Percentiles rank a stretch among this genome's conserved stretches.
These are phyloP conservation scores for Vanacampus margaritifer DNA, from an alignment of 2,113 vertebrate genomes.

Conservation along the genomic window DNA sequence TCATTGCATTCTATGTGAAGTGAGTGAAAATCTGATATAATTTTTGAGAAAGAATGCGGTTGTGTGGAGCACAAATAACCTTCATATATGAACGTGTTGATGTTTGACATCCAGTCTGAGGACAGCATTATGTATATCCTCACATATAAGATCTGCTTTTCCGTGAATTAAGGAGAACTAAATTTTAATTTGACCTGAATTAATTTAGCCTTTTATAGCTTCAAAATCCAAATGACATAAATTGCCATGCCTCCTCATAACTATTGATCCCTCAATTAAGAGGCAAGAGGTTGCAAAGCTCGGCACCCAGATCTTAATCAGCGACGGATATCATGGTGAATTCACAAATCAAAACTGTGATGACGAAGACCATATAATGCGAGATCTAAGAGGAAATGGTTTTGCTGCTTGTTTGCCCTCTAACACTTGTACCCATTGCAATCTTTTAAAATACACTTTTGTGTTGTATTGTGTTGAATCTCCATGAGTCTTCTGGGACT, in stretches of 20 bases:
- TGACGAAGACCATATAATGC: not conserved
- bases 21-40: not conserved
- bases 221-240: slow-evolving; percentile 46
- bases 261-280: slow-evolving; percentile 48
- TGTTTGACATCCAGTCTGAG: slow-evolving; percentile 14
- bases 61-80: not conserved
- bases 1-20: too few species aligned
- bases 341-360: not conserved
- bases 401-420: slow-evolving; percentile 48
- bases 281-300: slow-evolving; percentile 29
- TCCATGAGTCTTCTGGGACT: not conserved
- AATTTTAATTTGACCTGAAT: slow-evolving; percentile 37
- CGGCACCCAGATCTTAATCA: slow-evolving; percentile 42
- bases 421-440: slow-evolving; percentile 53
- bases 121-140: slow-evolving; percentile 19
- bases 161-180: slow-evolving; percentile 31
- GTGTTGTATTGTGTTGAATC: not conserved
- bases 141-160: slow-evolving; percentile 35
- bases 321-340: too few species aligned
- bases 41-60: not conserved
- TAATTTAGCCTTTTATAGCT: slow-evolving; percentile 45
- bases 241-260: slow-evolving; percentile 53
- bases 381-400: slow-evolving; percentile 23
- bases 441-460: slow-evolving; percentile 19
- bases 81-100: not conserved